A percentile compares a stretch with the other conserved stretches of the same genome.
Conservation (phyloP, 2,113 vertebrate species). For the Nyctereutes procyonoides region DNA sequence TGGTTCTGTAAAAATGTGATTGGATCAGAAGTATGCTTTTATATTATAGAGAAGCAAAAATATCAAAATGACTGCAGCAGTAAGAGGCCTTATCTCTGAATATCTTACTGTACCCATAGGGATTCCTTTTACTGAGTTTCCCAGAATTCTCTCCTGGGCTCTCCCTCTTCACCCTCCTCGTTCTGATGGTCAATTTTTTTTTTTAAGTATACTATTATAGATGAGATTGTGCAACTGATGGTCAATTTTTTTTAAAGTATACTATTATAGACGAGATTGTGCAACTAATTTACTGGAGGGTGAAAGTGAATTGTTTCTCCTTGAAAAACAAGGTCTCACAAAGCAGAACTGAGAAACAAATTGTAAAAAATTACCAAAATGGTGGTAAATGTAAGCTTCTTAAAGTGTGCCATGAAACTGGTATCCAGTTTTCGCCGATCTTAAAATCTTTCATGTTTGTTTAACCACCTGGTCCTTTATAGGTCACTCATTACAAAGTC, state of each 20-base stretch:
- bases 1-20: not conserved
- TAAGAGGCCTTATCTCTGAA: not conserved
- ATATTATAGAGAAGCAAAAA: not conserved
- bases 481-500: slow-evolving; percentile 53
- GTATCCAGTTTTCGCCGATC: slow-evolving; percentile 66
- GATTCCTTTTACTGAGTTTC: not conserved
- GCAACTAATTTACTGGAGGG: not conserved
- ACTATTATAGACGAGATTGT: not conserved
- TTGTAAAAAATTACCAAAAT: slow-evolving; percentile 14
- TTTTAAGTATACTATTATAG: not conserved
- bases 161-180: not conserved
- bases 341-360: slow-evolving; percentile 9
- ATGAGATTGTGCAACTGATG: not conserved
- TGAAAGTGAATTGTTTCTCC: not conserved
- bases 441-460: slow-evolving; percentile 58
- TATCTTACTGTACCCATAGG: not conserved
- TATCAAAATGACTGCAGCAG: not conserved
- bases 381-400: not conserved
- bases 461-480: slow-evolving; percentile 60
- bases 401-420: slow-evolving; percentile 52
- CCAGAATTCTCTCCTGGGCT: not conserved
- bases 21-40: not conserved
- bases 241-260: not conserved
- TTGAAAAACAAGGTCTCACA: slow-evolving; percentile 61
- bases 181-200: not conserved